Conservation (phyloP, 2,888 invertebrate genomes). For the Himalopsyche japonica region DNA sequence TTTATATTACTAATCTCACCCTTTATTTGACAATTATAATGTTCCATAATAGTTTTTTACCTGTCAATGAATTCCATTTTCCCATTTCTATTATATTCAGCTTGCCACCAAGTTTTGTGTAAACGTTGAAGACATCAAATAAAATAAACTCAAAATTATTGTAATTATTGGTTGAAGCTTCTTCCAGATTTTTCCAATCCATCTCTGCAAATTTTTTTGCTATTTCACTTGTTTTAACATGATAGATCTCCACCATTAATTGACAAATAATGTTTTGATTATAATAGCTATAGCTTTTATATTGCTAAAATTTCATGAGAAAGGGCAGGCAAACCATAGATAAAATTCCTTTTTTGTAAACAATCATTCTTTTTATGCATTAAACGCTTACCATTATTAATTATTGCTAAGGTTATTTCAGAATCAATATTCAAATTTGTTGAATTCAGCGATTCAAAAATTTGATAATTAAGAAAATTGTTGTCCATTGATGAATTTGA, state of each 20-base stretch:
- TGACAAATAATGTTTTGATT: too few species aligned
- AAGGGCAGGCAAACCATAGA: too few species aligned
- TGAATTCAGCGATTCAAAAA: slow-evolving; percentile 4
- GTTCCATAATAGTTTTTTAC: not conserved
- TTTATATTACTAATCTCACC: not conserved
- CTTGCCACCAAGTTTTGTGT: slow-evolving; percentile 9
- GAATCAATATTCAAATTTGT: slow-evolving; percentile 24
- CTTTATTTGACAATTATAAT: not conserved
- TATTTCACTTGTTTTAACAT: too few species aligned
- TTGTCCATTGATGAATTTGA: not conserved
- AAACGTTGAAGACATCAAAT: slow-evolving; percentile 22
- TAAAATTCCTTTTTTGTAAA: too few species aligned
- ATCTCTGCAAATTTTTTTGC: too few species aligned
- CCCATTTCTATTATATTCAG: slow-evolving; percentile 10
- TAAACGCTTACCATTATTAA: slow-evolving; percentile 2
- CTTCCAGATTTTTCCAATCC: not conserved
- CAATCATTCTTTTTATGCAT: too few species aligned
- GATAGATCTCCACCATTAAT: too few species aligned
- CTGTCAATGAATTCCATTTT: not conserved
- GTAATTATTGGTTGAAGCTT: not conserved
- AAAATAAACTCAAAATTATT: not conserved
- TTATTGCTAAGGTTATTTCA: slow-evolving; percentile 16
- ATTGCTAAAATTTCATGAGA: too few species aligned
- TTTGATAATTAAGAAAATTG: not conserved
- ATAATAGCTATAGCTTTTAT: too few species aligned